These are phyloP conservation scores for Polyommatus iphigenia DNA, from an alignment of 2,888 invertebrate species.

Conservation along the genomic window DNA sequence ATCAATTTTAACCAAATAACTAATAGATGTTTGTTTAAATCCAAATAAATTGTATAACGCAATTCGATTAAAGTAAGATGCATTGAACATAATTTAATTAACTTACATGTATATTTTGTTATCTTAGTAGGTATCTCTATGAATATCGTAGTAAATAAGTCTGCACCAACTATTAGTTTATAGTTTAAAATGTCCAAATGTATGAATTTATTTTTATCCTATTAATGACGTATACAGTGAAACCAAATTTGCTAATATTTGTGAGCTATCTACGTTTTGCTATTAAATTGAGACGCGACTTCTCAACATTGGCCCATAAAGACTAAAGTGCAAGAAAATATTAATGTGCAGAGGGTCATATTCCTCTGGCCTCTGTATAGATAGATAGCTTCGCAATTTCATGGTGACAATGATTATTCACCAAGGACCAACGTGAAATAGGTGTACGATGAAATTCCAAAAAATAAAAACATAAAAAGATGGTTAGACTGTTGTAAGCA, in stretches of 20 bases:
- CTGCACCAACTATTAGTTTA: neutral
- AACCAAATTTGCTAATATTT: neutral
- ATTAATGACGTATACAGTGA: neutral
- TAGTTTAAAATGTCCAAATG: neutral
- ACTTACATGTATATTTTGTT: slow-evolving; percentile 1
- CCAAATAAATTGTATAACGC: neutral
- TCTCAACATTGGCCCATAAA: too few relatives aligned
- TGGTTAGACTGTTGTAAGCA: too few relatives aligned
- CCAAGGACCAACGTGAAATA: too few relatives aligned
- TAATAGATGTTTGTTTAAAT: neutral
- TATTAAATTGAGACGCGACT: too few relatives aligned
- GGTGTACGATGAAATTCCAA: too few relatives aligned
- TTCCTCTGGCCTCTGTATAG: too few relatives aligned
- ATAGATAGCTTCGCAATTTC: too few relatives aligned
- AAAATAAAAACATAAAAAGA: too few relatives aligned
- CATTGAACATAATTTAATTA: neutral
- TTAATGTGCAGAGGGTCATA: too few relatives aligned
- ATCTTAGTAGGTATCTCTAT: neutral
- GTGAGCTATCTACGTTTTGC: neutral
- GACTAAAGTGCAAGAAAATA: too few relatives aligned
- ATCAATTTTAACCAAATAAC: neutral
- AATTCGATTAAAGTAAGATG: neutral
- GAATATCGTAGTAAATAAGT: neutral
- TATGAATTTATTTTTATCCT: neutral
- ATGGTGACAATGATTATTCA: too few relatives aligned